phyloP scores from a whole-genome alignment of 2,113 vertebrate species.

The Rhinoderma darwinii region DNA sequence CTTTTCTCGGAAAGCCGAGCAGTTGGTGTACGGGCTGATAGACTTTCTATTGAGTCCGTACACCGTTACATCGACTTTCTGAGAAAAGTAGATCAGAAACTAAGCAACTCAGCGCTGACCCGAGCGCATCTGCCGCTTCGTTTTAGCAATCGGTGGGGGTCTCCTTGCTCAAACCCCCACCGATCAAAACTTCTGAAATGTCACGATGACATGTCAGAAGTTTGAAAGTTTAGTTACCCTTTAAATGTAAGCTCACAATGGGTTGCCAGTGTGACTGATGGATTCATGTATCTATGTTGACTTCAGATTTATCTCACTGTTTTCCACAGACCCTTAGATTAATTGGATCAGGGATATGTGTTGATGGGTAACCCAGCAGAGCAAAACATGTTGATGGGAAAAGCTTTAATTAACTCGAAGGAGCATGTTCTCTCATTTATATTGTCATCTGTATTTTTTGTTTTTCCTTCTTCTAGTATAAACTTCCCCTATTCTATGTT shows the following conservation, averaged over 20 bases:
- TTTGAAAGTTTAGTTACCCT: background rate
- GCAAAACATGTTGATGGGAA: slow-evolving; percentile 7
- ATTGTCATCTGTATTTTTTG: background rate
- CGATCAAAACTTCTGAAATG: too few relatives aligned
- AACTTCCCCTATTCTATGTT: background rate
- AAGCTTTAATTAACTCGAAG: slow-evolving; percentile 17
- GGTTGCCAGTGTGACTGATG: slow-evolving; percentile 21
- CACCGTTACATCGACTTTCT: too few relatives aligned
- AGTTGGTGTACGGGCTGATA: too few relatives aligned
- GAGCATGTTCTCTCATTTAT: background rate
- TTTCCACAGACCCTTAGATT: slow-evolving; percentile 5
- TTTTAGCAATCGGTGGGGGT: too few relatives aligned
- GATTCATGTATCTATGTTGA: background rate
- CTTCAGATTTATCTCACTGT: slow-evolving; percentile 10
- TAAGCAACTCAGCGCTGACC: too few relatives aligned
- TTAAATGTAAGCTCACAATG: background rate
- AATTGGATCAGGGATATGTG: slow-evolving; percentile 25
- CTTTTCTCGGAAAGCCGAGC: too few relatives aligned
- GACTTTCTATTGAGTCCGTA: too few relatives aligned
- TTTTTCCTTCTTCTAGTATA: background rate
- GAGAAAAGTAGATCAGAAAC: too few relatives aligned
- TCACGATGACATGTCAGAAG: too few relatives aligned
- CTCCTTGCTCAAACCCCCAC: too few relatives aligned
- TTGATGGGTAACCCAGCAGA: background rate
- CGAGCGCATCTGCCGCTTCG: too few relatives aligned